Evolutionary conservation across 2,113 vertebrate species (phyloP).

Genomic region (Cyphomyrus discorhynchus): DNA sequence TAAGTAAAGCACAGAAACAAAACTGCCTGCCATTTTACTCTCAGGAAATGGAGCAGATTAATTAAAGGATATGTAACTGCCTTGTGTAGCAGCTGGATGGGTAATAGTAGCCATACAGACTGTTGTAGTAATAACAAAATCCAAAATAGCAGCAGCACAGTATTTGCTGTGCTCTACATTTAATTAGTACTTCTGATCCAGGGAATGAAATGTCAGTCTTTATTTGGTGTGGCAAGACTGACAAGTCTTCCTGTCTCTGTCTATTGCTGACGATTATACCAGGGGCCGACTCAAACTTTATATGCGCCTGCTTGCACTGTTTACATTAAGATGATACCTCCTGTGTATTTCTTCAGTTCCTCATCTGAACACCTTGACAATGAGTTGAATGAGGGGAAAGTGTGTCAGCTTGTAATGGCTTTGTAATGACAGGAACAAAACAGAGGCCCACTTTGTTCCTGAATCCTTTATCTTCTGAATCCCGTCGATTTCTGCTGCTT

Average conservation of each 20-base stretch:
- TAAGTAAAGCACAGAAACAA: constrained; percentile 35
- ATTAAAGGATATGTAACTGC: constrained; percentile 2
- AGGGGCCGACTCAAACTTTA: neutral
- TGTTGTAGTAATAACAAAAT: neutral
- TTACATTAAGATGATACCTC: constrained; percentile 9
- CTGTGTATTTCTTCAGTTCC: constrained; percentile 31
- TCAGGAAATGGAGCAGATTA: constrained; percentile 6
- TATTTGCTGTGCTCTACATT: neutral
- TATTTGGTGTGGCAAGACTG: neutral
- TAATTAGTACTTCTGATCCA: neutral
- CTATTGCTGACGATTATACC: constrained; percentile 4
- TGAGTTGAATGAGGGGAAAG: constrained; percentile 33
- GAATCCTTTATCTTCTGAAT: neutral
- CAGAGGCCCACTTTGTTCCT: neutral
- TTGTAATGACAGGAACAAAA: neutral
- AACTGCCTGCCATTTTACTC: constrained; percentile 7
- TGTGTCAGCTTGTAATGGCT: neutral
- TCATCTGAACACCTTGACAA: constrained; percentile 38
- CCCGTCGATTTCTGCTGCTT: neutral
- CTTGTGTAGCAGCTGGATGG: neutral
- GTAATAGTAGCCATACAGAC: neutral
- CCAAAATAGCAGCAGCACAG: neutral
- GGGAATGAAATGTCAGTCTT: neutral
- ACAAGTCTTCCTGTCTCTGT: neutral
- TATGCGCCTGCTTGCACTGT: neutral